Base-by-base conservation (phyloP, 2,797 vertebrate species). In the Pachyuromys duprasi region DNA sequence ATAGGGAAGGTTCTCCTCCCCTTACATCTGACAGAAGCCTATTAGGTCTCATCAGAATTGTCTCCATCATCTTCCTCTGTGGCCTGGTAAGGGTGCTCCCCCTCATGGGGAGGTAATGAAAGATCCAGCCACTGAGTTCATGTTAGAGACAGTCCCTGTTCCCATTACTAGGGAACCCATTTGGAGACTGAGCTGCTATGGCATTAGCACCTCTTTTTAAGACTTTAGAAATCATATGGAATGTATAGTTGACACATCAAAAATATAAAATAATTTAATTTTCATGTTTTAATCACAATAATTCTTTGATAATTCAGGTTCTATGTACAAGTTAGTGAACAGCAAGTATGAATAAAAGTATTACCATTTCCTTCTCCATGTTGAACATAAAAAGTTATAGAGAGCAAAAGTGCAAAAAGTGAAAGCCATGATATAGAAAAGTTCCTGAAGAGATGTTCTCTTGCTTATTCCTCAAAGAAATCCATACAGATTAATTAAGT, bases 211-310 rank as follows among this genome's bases (percentile, higher is more conserved):
- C 39, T 62, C 93, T 90, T 39, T 57, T 22, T 89, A 96, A 96
- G 3, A 86, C 53, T 78, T 93, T 80, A 74, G 45, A 83, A 92
- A 93, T 94, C 12, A 93, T 28, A 22, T 36, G 14, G 8, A 33
- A 31, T 94, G 53, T 90, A 74, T 13, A 80, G 22, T 45, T 92
- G 78, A 94, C 11, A 4, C 31, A 91, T 88, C 24, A 2, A 26
- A 49, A 91, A 86, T 8, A 74, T 72, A 63, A 95, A 70, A 62
- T 20, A 39, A 84, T 42, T 78, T 75, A 67, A 42, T 45, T 20
- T 93, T 15, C 15, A 89, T 93, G 39, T 88, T 92, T 88, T 83
- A 80, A 83, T 78, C 53, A 80, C 60, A 60, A 70, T 84, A 84
- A 0, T 92, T 86, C 60, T 96, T 63, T 93, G 79, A 72, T 81